Conservation (phyloP, 2,113 vertebrate genomes). For the Cettia cetti region DNA sequence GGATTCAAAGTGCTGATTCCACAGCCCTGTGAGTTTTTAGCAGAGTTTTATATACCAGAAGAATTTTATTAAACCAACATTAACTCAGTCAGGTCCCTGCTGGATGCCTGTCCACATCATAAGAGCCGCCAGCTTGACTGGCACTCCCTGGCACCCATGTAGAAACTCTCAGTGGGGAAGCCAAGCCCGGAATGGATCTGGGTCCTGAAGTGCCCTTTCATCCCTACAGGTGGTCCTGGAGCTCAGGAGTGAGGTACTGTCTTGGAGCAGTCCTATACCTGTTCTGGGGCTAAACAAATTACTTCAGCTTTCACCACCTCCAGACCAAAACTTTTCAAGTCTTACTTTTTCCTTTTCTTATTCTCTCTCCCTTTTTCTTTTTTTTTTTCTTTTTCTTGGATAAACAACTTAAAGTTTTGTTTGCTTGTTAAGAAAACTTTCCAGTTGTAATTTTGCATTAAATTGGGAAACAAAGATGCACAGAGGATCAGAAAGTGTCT, state of each 20-base stretch:
- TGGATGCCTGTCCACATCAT: constrained; percentile 15
- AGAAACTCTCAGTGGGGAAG: constrained; percentile 13
- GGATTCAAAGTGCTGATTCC: background rate
- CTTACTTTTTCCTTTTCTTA: background rate
- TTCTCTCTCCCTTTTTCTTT: background rate
- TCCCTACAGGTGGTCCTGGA: constrained; percentile 27
- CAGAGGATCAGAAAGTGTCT: background rate
- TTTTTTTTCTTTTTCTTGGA: background rate
- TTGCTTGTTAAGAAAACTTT: background rate
- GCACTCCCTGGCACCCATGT: constrained; percentile 20
- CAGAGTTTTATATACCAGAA: constrained; percentile 9
- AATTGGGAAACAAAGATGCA: background rate
- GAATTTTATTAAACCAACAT: constrained; percentile 22
- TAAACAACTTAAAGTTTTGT: background rate
- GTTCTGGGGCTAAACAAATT: constrained; percentile 40
- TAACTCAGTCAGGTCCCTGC: constrained; percentile 10
- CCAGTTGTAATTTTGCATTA: background rate
- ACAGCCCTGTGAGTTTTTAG: background rate
- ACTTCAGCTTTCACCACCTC: constrained; percentile 40
- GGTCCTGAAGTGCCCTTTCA: constrained; percentile 20
- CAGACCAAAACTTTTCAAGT: background rate
- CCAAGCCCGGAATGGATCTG: background rate
- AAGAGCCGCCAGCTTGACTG: background rate
- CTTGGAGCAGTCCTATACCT: constrained; percentile 25
- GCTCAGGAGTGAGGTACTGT: background rate